Conservation (phyloP, 2,113 vertebrate species). For the Siniperca knerii region DNA sequence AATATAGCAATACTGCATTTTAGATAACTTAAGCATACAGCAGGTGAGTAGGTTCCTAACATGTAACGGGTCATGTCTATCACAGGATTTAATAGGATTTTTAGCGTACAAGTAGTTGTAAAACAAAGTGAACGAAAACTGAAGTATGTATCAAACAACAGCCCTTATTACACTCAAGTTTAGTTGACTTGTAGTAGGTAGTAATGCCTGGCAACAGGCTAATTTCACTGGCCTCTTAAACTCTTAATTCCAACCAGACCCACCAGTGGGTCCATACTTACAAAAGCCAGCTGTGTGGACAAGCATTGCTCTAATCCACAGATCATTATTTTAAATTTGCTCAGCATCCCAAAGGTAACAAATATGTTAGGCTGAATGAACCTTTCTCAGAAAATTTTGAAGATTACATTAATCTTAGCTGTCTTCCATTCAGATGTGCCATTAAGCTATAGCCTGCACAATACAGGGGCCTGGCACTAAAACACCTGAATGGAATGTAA, state of each 20-base stretch:
- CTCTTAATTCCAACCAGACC: neutral
- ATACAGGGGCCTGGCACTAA: neutral
- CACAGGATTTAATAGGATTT: neutral
- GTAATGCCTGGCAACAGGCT: neutral
- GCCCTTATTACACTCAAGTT: neutral
- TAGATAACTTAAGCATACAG: neutral
- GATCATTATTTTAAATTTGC: neutral
- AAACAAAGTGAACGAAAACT: neutral
- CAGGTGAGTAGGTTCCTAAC: neutral
- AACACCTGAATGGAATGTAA: neutral
- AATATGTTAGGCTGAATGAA: neutral
- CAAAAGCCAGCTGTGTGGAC: neutral
- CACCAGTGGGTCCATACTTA: neutral
- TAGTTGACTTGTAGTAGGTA: neutral
- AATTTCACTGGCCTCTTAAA: neutral
- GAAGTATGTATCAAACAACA: neutral
- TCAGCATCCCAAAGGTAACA: neutral
- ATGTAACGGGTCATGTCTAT: neutral
- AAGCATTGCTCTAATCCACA: too few species aligned
- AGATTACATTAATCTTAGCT: constrained; percentile 3
- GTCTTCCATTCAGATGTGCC: constrained; percentile 3
- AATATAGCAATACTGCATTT: neutral
- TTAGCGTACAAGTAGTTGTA: neutral
- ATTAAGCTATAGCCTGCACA: neutral
- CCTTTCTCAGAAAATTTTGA: neutral